These are phyloP conservation scores for Drosophila anceps DNA, from an alignment of 2,888 invertebrate genomes.

Conservation along the genomic window DNA sequence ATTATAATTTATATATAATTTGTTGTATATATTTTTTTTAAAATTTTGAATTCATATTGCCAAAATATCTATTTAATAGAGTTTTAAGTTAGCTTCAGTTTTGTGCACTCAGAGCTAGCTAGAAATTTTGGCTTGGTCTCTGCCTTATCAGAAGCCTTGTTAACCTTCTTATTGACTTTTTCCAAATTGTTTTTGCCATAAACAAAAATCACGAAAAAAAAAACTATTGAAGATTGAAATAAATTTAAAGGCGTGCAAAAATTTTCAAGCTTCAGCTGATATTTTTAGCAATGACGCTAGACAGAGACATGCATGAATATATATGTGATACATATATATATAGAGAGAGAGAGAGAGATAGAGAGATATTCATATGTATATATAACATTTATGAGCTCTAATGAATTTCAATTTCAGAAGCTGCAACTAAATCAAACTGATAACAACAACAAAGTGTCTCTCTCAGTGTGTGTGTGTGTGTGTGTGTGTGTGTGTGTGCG, in stretches of 20 bases:
- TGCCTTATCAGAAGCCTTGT: slow-evolving; percentile 31
- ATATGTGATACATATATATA: background rate
- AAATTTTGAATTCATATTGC: background rate
- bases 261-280: slow-evolving; percentile 37
- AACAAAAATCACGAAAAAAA: slow-evolving; percentile 26
- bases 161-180: slow-evolving; percentile 38
- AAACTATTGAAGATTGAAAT: slow-evolving; percentile 45
- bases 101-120: background rate
- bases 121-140: background rate
- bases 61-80: background rate
- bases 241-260: slow-evolving; percentile 31
- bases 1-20: no score
- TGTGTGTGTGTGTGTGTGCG: slow-evolving; percentile 12
- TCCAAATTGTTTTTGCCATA: slow-evolving; percentile 34
- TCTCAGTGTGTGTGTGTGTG: background rate
- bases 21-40: background rate
- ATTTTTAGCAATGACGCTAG: slow-evolving; percentile 73
- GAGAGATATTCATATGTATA: slow-evolving; percentile 1
- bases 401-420: slow-evolving; percentile 72
- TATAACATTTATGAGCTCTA: slow-evolving; percentile 58
- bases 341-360: no score
- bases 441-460: slow-evolving; percentile 49
- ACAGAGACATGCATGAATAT: slow-evolving; percentile 16
- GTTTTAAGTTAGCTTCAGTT: background rate
- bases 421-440: slow-evolving; percentile 61